Evolutionary conservation across 1,140 invertebrate species (phyloP).

Genomic region (Hylaeus anthracinus): DNA sequence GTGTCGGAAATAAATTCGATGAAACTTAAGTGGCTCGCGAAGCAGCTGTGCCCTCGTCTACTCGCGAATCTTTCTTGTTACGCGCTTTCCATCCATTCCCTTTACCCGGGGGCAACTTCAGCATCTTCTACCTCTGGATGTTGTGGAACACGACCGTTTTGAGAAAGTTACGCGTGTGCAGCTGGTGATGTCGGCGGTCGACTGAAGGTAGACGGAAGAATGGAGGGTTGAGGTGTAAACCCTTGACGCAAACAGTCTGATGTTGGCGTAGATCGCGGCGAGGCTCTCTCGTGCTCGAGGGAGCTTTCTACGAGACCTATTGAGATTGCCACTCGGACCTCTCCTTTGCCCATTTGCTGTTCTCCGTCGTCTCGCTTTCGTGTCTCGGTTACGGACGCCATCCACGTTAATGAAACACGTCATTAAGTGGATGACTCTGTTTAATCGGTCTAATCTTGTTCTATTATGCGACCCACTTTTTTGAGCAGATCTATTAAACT

Average conservation of each 20-base stretch:
- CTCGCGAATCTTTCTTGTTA: slow-evolving; percentile 25
- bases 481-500: neutral
- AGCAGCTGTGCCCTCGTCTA: slow-evolving; percentile 14
- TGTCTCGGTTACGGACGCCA: slow-evolving; percentile 5
- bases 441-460: slow-evolving; percentile 38
- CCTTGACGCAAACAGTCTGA: slow-evolving; percentile 62
- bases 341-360: slow-evolving; percentile 5
- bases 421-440: slow-evolving; percentile 37
- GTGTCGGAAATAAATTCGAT: slow-evolving; percentile 28
- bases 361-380: slow-evolving; percentile 1
- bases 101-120: slow-evolving; percentile 5
- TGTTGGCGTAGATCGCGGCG: slow-evolving; percentile 65
- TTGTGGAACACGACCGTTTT: slow-evolving; percentile 29
- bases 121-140: slow-evolving; percentile 8
- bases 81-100: slow-evolving; percentile 13
- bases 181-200: slow-evolving; percentile 11
- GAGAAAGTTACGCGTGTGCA: slow-evolving; percentile 34
- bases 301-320: slow-evolving; percentile 57
- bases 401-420: slow-evolving; percentile 43
- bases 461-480: neutral
- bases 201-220: slow-evolving; percentile 51
- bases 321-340: slow-evolving; percentile 56
- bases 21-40: slow-evolving; percentile 32
- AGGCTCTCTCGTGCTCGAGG: slow-evolving; percentile 55
- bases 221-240: slow-evolving; percentile 46